These are phyloP conservation scores for Dascillus cervinus DNA, from an alignment of 2,888 invertebrate species.

Conservation along the genomic window DNA sequence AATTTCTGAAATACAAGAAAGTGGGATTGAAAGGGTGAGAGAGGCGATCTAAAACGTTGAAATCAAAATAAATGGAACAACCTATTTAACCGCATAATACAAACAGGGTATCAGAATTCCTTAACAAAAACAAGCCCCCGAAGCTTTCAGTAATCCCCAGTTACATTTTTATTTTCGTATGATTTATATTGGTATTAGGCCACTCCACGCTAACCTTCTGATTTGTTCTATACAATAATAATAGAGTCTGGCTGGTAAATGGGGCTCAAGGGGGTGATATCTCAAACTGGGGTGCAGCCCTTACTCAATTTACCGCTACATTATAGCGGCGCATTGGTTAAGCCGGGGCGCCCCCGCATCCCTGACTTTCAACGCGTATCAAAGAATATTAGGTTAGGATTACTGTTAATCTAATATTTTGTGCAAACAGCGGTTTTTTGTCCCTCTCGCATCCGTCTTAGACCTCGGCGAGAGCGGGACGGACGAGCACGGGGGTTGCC, in stretches of 20 bases:
- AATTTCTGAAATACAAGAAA: no score
- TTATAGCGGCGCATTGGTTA: slow-evolving; percentile 42
- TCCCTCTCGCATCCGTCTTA: slow-evolving; percentile 10
- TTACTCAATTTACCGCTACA: slow-evolving; percentile 45
- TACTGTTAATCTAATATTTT: slow-evolving; percentile 37
- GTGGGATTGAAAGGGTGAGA: no score
- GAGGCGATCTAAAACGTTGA: no score
- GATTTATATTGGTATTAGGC: slow-evolving; percentile 44
- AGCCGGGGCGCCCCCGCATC: slow-evolving; percentile 19
- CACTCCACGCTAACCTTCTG: slow-evolving; percentile 43
- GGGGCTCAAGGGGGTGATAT: slow-evolving; percentile 43
- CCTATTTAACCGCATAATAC: slow-evolving; percentile 22
- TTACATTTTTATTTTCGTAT: slow-evolving; percentile 41
- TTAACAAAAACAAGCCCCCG: slow-evolving; percentile 19
- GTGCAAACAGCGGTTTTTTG: slow-evolving; percentile 8
- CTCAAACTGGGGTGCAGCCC: slow-evolving; percentile 34
- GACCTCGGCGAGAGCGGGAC: no score
- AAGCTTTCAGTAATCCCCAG: slow-evolving; percentile 25
- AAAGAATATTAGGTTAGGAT: slow-evolving; percentile 37
- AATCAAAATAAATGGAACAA: slow-evolving; percentile 20
- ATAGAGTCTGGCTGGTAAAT: slow-evolving; percentile 44
- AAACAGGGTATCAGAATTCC: slow-evolving; percentile 13
- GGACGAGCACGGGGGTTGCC: no score
- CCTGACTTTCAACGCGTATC: slow-evolving; percentile 32
- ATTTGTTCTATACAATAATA: slow-evolving; percentile 46